Evolutionary conservation across 2,113 vertebrate species (phyloP), one percentile per base, ranked within the genome.

Genomic region (Heloderma charlesbogerti): DNA sequence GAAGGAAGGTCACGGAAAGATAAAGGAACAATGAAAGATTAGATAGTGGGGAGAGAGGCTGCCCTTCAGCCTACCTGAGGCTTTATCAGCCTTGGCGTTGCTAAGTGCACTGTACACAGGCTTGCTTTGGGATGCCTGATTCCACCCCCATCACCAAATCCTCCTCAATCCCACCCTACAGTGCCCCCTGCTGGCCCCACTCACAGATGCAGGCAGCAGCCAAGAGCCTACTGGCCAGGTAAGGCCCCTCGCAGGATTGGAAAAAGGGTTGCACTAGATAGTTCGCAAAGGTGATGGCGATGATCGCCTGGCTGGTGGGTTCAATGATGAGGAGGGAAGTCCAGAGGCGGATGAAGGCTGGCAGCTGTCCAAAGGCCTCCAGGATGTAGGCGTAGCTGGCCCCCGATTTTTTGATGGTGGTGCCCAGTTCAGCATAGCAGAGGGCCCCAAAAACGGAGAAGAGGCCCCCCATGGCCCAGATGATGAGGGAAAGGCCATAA

Each of bases 301-400:
- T 99, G 94, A 99, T 85, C 0, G 98, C 98, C 95, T 99, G 98
- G 95, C 98, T 98, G 94, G 98, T 99, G 29, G 98, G 98, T 94
- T 99, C 98, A 0, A 98, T 99, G 97, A 99, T 98, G 89, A 99
- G 97, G 85, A 99, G 97, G 1, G 98, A 99, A 2, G 98, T 98
- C 98, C 98, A 99, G 78, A 99, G 95, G 9, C 98, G 98, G 86
- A 99, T 98, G 95, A 99, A 99, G 72, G 98, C 98, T 75, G 98
- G 51, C 88, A 99, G 97, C 15, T 97, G 97, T 6, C 98, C 98
- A 0, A 99, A 99, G 66, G 98, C 98, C 93, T 99, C 98, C 87
- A 99, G 97, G 95, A 99, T 99, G 91, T 99, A 99, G 90, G 98
- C 98, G 3, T 99, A 99, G 94, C 98, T 98, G 45, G 98, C 98